These are phyloP conservation scores for Apis florea DNA, from an alignment of 1,140 invertebrate genomes.

Conservation along the genomic window DNA sequence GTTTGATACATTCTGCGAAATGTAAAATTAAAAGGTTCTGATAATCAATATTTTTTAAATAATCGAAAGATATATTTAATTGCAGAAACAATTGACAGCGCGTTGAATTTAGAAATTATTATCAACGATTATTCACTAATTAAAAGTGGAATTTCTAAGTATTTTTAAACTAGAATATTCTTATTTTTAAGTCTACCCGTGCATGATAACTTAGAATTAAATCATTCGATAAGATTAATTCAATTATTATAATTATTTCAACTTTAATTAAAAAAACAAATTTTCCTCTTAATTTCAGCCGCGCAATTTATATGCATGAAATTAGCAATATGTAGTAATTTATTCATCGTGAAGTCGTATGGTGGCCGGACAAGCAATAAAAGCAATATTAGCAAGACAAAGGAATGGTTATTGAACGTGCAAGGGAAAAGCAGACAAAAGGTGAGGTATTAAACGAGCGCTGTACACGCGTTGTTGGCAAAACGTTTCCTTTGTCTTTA, in stretches of 20 bases:
- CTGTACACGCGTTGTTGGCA: background rate
- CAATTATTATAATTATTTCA: background rate
- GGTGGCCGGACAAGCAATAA: background rate
- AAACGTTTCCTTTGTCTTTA: background rate
- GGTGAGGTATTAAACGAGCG: conserved; percentile 6
- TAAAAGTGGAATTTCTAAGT: no score
- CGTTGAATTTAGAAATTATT: no score
- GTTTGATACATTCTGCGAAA: no score
- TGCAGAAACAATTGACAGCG: no score
- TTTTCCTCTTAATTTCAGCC: background rate
- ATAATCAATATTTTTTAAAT: no score
- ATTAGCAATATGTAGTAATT: background rate
- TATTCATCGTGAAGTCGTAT: background rate
- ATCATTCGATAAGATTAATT: background rate
- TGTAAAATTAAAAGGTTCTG: no score
- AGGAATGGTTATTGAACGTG: background rate
- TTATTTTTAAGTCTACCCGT: no score
- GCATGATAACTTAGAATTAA: background rate
- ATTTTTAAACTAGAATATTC: no score
- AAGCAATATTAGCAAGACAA: conserved; percentile 3
- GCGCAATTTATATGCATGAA: background rate
- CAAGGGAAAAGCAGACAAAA: background rate
- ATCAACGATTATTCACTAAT: no score
- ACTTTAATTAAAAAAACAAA: background rate
- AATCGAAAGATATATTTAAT: no score